Conservation (phyloP, 2,888 invertebrate genomes). For the Brenthis ino region DNA sequence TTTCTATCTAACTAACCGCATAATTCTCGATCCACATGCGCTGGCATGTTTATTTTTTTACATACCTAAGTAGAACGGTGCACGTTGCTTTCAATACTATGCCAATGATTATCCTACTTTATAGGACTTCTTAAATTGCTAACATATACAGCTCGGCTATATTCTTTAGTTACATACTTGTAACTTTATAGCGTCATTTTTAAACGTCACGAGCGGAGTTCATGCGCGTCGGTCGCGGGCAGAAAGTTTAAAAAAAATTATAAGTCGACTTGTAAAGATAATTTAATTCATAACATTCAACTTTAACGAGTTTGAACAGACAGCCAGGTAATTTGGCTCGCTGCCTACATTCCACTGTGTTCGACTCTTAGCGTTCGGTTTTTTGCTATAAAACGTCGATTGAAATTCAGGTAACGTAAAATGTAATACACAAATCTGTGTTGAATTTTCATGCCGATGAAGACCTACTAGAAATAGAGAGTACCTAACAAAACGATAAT, state of each 20-base stretch:
- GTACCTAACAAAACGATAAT: neutral
- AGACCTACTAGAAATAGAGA: neutral
- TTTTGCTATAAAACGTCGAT: constrained; percentile 33
- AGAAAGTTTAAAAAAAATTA: constrained; percentile 13
- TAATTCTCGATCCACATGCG: constrained; percentile 50
- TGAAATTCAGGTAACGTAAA: constrained; percentile 61
- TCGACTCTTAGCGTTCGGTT: constrained; percentile 51
- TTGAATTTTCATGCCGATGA: neutral
- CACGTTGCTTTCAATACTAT: constrained; percentile 46
- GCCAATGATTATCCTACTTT: constrained; percentile 25
- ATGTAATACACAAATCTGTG: constrained; percentile 36
- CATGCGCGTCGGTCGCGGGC: neutral
- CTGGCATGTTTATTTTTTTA: constrained; percentile 52
- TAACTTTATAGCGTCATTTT: constrained; percentile 8
- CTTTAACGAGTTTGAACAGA: constrained; percentile 55
- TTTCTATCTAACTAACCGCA: constrained; percentile 56
- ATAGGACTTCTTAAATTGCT: constrained; percentile 24
- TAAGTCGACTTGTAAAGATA: constrained; percentile 42
- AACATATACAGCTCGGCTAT: constrained; percentile 14
- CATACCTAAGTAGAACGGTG: constrained; percentile 45
- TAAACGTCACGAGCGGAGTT: constrained; percentile 10
- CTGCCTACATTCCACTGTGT: constrained; percentile 68
- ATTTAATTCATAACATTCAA: constrained; percentile 58
- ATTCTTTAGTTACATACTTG: constrained; percentile 14
- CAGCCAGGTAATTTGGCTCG: constrained; percentile 65